Evolutionary conservation across 2,113 vertebrate species (phyloP), one percentile per base, ranked within the genome.

Genomic region (Phylloscopus whistleri): DNA sequence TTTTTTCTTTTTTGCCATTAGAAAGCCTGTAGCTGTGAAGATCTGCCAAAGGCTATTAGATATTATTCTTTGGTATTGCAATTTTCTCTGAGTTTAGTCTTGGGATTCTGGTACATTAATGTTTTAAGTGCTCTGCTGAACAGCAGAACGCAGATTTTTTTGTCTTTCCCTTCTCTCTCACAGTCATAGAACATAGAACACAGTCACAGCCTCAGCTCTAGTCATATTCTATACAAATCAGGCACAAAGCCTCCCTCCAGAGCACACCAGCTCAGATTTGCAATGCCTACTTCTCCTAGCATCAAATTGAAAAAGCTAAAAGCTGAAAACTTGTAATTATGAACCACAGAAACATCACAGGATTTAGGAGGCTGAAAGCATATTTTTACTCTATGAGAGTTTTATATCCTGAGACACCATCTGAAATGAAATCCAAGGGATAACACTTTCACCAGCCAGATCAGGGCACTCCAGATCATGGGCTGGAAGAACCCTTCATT

Each of bases 281-380:
- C 2, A 4, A 44, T 26, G 79, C 35, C 75, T 87, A 24, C 52
- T 60, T 83, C 81, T 51, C 70, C 75, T 53, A 68, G 86, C 82
- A 90, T 56, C 70, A 88, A 83, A 90, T 9, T 88, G 83, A 31
- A 93, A 95, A 93, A 92, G 49, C 49, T 68, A 39, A 83, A 78
- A 72, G 58, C 91, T 83, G 80, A 85, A 80, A 28, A 80, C 22
- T 20, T 62, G 21, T 79, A 67, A 80, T 86, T 86, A 86, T 33
- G 51, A 76, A 80, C 41, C 14, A 64, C 43, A 59, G 53, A 49
- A 26, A 79, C 21, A 86, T 7, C 58, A 66, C 52, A 88, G 63
- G 24, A 73, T 88, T 96, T 56, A 62, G 59, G 49, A 90, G 12
- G 11, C 5, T 46, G 74, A 91, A 91, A 67, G 1, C 9, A 14